These are phyloP conservation scores for Aricia agestis DNA, from an alignment of 1,140 invertebrate genomes.

Conservation along the genomic window DNA sequence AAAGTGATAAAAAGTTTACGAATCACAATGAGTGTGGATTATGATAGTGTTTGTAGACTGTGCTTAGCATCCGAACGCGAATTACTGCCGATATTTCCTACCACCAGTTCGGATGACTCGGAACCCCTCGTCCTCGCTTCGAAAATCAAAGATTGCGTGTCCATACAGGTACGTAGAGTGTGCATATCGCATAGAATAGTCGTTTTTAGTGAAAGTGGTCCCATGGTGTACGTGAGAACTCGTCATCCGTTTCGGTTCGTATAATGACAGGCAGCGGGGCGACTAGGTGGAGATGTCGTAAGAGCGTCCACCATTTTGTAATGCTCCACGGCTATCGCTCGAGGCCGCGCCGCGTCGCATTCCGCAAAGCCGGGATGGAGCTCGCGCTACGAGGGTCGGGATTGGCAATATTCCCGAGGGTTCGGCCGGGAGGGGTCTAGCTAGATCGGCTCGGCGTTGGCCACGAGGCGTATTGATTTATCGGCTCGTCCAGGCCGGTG, in stretches of 20 bases:
- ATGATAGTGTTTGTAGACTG: constrained; percentile 78
- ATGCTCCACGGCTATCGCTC: constrained; percentile 71
- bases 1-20: constrained; percentile 46
- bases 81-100: constrained; percentile 75
- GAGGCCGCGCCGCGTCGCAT: constrained; percentile 67
- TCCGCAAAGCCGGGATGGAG: constrained; percentile 63
- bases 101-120: constrained; percentile 75
- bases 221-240: constrained; percentile 70
- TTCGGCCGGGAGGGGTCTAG: constrained; percentile 58
- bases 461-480: constrained; percentile 72
- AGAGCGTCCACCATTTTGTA: constrained; percentile 77
- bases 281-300: constrained; percentile 75
- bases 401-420: constrained; percentile 68
- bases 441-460: constrained; percentile 55
- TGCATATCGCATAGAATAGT: constrained; percentile 46
- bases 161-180: constrained; percentile 77
- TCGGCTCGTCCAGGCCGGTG: constrained; percentile 67
- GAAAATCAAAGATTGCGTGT: constrained; percentile 79
- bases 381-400: constrained; percentile 60
- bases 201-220: constrained; percentile 73
- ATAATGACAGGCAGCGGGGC: constrained; percentile 66
- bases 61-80: constrained; percentile 78
- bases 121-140: constrained; percentile 73
- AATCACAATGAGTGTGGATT: constrained; percentile 73
- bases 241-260: constrained; percentile 70